Evolutionary conservation across 2,113 vertebrate species (phyloP).

Genomic region (Urocolius indicus): DNA sequence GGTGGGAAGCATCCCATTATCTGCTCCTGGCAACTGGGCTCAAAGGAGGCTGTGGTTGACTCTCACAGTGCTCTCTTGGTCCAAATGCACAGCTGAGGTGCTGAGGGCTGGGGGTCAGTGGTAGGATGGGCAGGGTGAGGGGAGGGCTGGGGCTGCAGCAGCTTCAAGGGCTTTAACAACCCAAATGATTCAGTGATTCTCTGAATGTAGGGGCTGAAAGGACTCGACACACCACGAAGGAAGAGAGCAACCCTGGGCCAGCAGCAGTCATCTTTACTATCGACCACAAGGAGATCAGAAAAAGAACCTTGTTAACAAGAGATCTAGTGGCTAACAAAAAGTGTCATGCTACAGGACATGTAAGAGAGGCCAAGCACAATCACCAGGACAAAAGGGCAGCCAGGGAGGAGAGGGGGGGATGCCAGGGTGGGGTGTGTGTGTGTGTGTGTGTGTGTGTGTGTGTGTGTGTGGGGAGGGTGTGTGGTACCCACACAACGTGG

Average conservation of each 20-base stretch:
- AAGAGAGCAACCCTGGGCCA: background rate
- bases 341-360: conserved; percentile 74
- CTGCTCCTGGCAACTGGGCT: background rate
- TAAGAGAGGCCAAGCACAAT: conserved; percentile 76
- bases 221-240: background rate
- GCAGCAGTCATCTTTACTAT: conserved; percentile 69
- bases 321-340: conserved; percentile 69
- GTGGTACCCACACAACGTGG: background rate
- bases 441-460: too few species aligned
- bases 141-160: too few species aligned
- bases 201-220: background rate
- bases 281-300: conserved; percentile 67
- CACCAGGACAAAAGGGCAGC: conserved; percentile 62
- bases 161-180: too few species aligned
- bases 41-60: too few species aligned
- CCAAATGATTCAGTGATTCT: too few species aligned
- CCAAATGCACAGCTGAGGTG: too few species aligned
- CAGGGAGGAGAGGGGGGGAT: background rate
- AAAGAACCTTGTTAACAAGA: conserved; percentile 66
- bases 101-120: too few species aligned
- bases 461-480: background rate
- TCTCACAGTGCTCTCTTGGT: too few species aligned
- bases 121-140: too few species aligned
- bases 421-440: background rate
- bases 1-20: background rate